Conservation (phyloP, 2,113 vertebrate genomes). For the Thinocorus orbignyianus region DNA sequence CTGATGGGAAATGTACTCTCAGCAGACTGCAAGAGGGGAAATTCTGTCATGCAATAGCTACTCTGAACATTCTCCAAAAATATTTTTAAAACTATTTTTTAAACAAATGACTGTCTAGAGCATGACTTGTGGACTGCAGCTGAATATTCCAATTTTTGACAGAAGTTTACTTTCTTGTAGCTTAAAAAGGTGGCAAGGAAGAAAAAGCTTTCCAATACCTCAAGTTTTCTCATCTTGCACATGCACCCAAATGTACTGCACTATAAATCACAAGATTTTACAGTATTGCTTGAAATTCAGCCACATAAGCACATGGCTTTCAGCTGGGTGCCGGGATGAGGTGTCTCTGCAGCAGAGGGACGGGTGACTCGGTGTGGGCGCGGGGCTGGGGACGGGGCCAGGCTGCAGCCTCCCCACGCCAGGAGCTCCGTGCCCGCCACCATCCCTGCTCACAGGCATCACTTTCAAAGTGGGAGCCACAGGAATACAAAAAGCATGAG, state of each 20-base stretch:
- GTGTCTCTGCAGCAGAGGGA: background rate
- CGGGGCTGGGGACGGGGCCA: background rate
- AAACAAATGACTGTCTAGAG: background rate
- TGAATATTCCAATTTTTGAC: background rate
- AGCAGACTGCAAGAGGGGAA: background rate
- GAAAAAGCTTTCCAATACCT: background rate
- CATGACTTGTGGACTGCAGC: background rate
- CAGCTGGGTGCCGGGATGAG: background rate
- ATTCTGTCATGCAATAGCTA: background rate
- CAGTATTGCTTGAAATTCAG: background rate
- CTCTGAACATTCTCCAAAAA: slow-evolving; percentile 24
- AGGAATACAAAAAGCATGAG: background rate
- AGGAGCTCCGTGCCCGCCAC: background rate
- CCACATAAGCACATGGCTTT: background rate
- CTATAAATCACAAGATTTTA: background rate
- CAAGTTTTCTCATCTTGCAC: background rate
- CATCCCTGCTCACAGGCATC: background rate
- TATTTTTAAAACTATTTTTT: slow-evolving; percentile 28
- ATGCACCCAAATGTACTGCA: accelerated
- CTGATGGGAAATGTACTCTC: background rate
- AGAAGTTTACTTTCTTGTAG: background rate
- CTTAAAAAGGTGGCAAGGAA: background rate
- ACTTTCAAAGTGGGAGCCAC: background rate
- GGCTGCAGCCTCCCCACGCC: background rate
- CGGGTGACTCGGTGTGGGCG: background rate